Evolutionary conservation across 2,113 vertebrate species (phyloP).

Genomic region (Albula glossodonta): DNA sequence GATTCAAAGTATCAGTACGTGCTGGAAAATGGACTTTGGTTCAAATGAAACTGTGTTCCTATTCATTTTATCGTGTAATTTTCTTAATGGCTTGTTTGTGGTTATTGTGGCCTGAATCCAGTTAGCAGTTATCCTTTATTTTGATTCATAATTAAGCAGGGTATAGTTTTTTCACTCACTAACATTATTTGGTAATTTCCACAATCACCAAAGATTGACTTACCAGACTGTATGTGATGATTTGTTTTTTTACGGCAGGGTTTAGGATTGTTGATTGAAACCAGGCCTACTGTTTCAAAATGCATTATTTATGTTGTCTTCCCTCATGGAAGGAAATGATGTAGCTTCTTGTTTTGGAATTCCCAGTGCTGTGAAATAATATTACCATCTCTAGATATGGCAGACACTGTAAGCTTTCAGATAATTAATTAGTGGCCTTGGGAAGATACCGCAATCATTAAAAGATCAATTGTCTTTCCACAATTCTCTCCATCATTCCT

Average conservation of each 20-base stretch:
- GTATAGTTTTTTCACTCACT: not conserved
- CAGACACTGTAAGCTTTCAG: slow-evolving; percentile 33
- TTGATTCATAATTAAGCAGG: not conserved
- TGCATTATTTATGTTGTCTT: slow-evolving; percentile 33
- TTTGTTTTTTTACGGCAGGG: not conserved
- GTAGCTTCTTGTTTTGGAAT: slow-evolving; percentile 30
- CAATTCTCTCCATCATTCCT: slow-evolving; percentile 14
- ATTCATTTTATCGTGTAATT: not conserved
- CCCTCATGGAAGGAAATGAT: slow-evolving; percentile 8
- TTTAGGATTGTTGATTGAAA: not conserved
- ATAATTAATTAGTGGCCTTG: slow-evolving; percentile 41
- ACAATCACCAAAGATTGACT: too few species aligned
- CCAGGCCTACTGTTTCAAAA: slow-evolving; percentile 28
- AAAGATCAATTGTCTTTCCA: slow-evolving; percentile 48
- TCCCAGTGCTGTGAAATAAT: slow-evolving; percentile 26
- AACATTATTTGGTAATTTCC: not conserved
- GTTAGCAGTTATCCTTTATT: too few species aligned
- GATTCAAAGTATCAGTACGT: not conserved
- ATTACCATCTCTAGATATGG: slow-evolving; percentile 32
- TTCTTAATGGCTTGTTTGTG: not conserved
- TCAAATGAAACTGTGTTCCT: not conserved
- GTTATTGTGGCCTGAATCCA: not conserved
- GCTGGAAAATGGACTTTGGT: not conserved
- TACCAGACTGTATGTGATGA: not conserved
- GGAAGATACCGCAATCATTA: slow-evolving; percentile 53